These are phyloP conservation scores for Corythornis cristatus DNA, from an alignment of 2,113 vertebrate genomes.

Conservation along the genomic window DNA sequence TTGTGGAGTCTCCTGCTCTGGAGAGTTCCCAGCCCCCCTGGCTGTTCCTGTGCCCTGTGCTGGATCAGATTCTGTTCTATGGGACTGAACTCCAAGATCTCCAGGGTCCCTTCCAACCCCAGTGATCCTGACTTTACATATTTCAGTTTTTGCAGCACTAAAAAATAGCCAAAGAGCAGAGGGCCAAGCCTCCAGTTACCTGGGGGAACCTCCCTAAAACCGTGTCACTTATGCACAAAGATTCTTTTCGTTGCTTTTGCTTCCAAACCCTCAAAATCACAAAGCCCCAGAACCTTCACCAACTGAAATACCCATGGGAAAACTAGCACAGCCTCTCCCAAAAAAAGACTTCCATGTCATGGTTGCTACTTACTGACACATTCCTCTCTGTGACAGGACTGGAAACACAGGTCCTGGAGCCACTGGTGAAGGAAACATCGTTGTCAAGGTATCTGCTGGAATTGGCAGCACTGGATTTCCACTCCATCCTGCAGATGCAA, in stretches of 20 bases:
- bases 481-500: no score
- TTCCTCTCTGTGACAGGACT: neutral
- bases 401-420: neutral
- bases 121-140: neutral
- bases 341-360: neutral
- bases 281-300: neutral
- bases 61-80: no score
- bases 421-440: neutral
- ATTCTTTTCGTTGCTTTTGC: neutral
- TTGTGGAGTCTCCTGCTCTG: no score
- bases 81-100: no score
- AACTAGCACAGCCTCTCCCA: neutral
- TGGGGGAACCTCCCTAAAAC: neutral
- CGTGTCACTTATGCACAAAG: fast-evolving
- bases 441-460: no score
- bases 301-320: neutral
- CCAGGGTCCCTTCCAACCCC: no score
- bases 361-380: neutral
- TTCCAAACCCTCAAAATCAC: neutral
- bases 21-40: no score
- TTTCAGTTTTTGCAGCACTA: neutral
- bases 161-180: neutral
- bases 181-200: neutral
- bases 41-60: no score
- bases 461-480: no score